These are phyloP conservation scores for Fragum sueziense DNA, from an alignment of 2,888 invertebrate genomes.

Conservation along the genomic window DNA sequence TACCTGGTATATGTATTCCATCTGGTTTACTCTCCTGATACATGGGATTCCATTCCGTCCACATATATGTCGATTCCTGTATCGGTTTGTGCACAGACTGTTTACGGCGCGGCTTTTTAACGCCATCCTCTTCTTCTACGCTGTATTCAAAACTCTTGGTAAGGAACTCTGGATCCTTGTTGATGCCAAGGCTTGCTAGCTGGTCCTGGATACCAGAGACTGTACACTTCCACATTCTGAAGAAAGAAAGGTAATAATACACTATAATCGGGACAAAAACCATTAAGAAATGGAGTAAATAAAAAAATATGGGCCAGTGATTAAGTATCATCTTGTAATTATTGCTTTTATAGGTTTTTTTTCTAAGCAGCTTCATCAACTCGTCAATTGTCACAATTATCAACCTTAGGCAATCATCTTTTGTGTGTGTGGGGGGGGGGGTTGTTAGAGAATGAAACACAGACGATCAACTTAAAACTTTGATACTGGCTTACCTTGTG, in stretches of 20 bases:
- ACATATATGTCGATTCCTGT: conserved; percentile 85
- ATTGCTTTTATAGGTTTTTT: no score
- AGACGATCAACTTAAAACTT: no score
- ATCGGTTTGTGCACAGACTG: conserved; percentile 54
- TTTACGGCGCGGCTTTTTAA: conserved; percentile 56
- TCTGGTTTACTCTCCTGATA: conserved; percentile 85
- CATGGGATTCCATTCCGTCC: conserved; percentile 96
- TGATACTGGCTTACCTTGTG: conserved; percentile 58
- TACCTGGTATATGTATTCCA: conserved; percentile 89
- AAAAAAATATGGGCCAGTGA: no score
- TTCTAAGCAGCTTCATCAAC: no score
- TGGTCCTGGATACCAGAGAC: conserved; percentile 39
- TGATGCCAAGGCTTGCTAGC: conserved; percentile 13
- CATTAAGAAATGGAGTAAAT: no score
- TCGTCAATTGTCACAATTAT: no score
- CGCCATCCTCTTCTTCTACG: conserved; percentile 65
- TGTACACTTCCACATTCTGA: conserved; percentile 80
- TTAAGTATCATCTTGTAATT: no score
- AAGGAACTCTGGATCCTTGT: conserved; percentile 31
- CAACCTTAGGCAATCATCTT: no score
- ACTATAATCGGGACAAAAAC: no score
- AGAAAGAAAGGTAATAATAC: not conserved
- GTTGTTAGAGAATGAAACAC: no score
- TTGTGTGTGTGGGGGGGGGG: no score
- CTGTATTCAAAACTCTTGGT: conserved; percentile 66